phyloP scores from a whole-genome alignment of 1,140 invertebrate species.

The Cotesia vestalis region DNA sequence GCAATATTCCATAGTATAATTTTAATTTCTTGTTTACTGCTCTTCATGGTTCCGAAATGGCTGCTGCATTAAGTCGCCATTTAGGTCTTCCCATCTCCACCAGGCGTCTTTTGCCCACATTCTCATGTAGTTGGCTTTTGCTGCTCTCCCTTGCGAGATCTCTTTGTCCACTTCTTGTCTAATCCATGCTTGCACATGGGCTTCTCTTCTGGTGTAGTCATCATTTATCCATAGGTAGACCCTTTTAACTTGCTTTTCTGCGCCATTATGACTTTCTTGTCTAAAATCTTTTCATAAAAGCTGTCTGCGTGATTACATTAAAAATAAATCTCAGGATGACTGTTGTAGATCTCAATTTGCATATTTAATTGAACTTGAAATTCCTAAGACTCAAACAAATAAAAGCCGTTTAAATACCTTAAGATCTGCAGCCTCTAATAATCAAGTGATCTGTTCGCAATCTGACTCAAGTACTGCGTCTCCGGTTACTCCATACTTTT shows the following conservation, averaged over 20 bases:
- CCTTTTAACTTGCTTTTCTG: slow-evolving; percentile 21
- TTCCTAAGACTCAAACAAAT: too few relatives aligned
- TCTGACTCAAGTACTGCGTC: too few relatives aligned
- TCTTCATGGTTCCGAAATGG: slow-evolving; percentile 5
- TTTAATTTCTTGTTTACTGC: background rate
- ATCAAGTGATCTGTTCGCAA: too few relatives aligned
- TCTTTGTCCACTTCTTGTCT: slow-evolving; percentile 3
- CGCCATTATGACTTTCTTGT: slow-evolving; percentile 23
- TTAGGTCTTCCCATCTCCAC: slow-evolving; percentile 8
- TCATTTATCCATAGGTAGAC: slow-evolving; percentile 26
- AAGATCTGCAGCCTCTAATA: too few relatives aligned
- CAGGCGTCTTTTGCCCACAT: slow-evolving; percentile 15
- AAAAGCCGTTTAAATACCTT: too few relatives aligned
- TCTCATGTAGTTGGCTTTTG: background rate
- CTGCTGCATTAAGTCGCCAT: background rate
- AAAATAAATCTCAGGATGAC: too few relatives aligned
- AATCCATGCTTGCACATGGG: slow-evolving; percentile 11
- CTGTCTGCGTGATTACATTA: too few relatives aligned
- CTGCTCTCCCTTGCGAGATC: background rate
- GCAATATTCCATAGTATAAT: background rate
- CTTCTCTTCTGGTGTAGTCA: slow-evolving; percentile 24
- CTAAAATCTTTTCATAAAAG: too few relatives aligned
- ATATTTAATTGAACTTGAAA: too few relatives aligned
- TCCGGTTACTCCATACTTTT: too few relatives aligned
- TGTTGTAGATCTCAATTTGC: too few relatives aligned